phyloP scores from a whole-genome alignment of 2,797 vertebrate species.

The Pipistrellus pygmaeus region DNA sequence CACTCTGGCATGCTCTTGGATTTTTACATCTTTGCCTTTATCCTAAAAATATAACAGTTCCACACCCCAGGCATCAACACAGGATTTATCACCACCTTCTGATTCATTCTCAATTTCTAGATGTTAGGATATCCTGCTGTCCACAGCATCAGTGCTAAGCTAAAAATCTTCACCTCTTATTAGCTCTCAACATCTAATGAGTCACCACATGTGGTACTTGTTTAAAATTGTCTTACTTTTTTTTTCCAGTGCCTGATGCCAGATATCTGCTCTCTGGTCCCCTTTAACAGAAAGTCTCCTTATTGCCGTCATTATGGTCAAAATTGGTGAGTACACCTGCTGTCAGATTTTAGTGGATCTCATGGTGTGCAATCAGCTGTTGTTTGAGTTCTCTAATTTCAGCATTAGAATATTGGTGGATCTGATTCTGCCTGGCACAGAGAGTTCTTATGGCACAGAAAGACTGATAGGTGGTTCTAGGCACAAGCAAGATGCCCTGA shows the following conservation, averaged over 20 bases:
- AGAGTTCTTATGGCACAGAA: neutral
- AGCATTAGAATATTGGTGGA: slow-evolving; percentile 56
- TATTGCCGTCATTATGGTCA: slow-evolving; percentile 74
- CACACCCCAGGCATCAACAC: slow-evolving; percentile 65
- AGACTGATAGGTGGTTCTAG: neutral
- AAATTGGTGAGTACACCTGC: slow-evolving; percentile 75
- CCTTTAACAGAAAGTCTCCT: slow-evolving; percentile 76
- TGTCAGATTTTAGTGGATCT: slow-evolving; percentile 78
- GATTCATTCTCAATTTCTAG: slow-evolving; percentile 80
- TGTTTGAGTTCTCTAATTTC: slow-evolving; percentile 75
- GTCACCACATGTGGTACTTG: slow-evolving; percentile 79
- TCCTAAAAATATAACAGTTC: slow-evolving; percentile 77
- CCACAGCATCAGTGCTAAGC: slow-evolving; percentile 73
- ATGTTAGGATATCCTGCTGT: slow-evolving; percentile 75
- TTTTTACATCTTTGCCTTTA: slow-evolving; percentile 72
- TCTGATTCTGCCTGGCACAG: slow-evolving; percentile 33
- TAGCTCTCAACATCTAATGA: slow-evolving; percentile 80
- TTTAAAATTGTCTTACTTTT: slow-evolving; percentile 78
- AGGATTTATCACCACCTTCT: slow-evolving; percentile 76
- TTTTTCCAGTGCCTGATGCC: slow-evolving; percentile 70
- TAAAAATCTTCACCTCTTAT: slow-evolving; percentile 78
- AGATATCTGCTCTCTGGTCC: slow-evolving; percentile 75
- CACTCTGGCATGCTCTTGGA: neutral
- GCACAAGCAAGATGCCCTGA: neutral
- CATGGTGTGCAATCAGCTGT: slow-evolving; percentile 81